Evolutionary conservation across 35 echinoderm and acorn worm species (phyloP).

Genomic region (Apostichopus japonicus): DNA sequence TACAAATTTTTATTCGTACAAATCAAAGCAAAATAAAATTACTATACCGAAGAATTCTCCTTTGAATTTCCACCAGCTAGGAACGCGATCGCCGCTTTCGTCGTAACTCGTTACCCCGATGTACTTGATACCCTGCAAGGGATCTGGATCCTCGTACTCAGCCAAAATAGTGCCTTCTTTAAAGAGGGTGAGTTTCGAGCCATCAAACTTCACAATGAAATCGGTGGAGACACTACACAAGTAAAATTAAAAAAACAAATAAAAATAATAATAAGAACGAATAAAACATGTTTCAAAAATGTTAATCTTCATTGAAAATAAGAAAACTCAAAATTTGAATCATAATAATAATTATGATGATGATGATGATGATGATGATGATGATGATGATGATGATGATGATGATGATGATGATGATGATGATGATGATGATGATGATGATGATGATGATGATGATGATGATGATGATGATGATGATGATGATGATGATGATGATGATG

Average conservation of each 20-base stretch:
- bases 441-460: no score
- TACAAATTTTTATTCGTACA: no score
- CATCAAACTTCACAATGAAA: not conserved
- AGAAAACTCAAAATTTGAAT: no score
- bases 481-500: conserved; percentile 2
- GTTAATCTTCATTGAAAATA: no score
- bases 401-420: no score
- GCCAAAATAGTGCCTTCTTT: not conserved
- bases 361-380: no score
- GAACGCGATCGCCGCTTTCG: not conserved
- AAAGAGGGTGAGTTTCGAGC: not conserved
- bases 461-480: not conserved
- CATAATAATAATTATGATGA: no score
- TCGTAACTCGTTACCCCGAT: not conserved
- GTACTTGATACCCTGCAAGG: not conserved
- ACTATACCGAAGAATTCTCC: not conserved
- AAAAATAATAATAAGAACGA: no score
- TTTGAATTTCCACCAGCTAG: not conserved
- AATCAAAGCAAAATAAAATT: not conserved
- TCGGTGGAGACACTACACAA: not conserved
- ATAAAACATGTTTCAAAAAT: no score
- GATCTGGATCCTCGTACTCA: not conserved
- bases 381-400: no score
- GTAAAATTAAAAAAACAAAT: not conserved
- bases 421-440: no score